Evolutionary conservation across 2,113 vertebrate species (phyloP), one percentile per base, ranked within the genome.

Genomic region (Piaya cayana): DNA sequence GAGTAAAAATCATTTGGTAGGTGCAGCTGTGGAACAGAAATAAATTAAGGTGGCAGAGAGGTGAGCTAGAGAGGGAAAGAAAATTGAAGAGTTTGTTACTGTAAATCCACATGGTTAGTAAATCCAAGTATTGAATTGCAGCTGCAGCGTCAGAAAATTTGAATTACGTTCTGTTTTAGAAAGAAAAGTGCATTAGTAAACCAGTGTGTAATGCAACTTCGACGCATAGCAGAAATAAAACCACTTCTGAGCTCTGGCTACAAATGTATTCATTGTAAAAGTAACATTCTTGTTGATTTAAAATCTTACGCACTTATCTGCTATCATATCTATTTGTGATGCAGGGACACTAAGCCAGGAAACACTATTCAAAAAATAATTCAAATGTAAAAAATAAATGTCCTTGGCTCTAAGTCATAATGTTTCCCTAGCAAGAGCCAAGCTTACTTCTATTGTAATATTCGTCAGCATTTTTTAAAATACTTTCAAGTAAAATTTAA

Each of bases 1-100:
- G 74, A 90, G 65, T 70, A 91, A 78, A 76, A 88, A 83, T 92
- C 21, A 56, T 93, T 92, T 84, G 64, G 56, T 92, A 72, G 72
- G 74, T 4, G 8, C 91, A 95, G 89, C 89, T 95, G 94, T 91
- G 89, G 86, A 91, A 64, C n/a, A 92, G 91, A 86, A 95, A 95
- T 95, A 95, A 93, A 95, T 97, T 88, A 93, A 79, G 63, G 78
- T 96, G 83, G 53, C 72, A 93, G 74, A 87, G 89, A 91, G 81
- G 95, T 93, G 77, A 91, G 70, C 63, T 82, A 32, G 79, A 63
- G 59, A 75, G 22, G 47, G 89, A 53, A 91, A 89, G 86, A 94
- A 93, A 88, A 96, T 78, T 26, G 77, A 91, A 65, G 86, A 81
- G 53, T 91, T 91, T 89, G 69, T 92, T 95, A 58, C 63, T 80